These are phyloP conservation scores for Acanthurus leucopareius DNA, from an alignment of 2,797 vertebrate genomes.

Conservation along the genomic window DNA sequence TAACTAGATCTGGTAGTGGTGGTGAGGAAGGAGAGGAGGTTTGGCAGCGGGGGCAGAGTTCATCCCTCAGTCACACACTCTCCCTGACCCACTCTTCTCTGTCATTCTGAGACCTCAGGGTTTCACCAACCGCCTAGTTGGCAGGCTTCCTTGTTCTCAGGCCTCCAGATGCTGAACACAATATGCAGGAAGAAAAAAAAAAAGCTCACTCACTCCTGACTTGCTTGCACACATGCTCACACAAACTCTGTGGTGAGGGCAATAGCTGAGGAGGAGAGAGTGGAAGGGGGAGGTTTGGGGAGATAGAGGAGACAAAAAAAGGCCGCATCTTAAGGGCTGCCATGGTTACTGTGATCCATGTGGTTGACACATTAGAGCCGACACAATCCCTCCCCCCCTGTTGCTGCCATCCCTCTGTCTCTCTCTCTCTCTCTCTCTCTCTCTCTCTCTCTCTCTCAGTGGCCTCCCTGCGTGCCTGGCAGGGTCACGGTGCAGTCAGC, in stretches of 20 bases:
- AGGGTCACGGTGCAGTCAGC: conserved; percentile 81
- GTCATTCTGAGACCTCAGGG: conserved; percentile 52
- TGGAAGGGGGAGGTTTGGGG: conserved; percentile 12
- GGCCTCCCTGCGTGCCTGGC: conserved; percentile 74
- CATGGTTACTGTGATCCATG: conserved; percentile 84
- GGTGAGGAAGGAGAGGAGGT: conserved; percentile 1
- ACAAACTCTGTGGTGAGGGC: conserved; percentile 63
- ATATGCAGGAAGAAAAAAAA: conserved; percentile 22
- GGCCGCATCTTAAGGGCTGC: conserved; percentile 74
- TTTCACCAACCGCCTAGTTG: conserved; percentile 57
- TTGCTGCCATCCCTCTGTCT: conserved; percentile 40
- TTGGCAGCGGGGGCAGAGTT: conserved; percentile 52
- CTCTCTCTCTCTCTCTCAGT: conserved; percentile 40
- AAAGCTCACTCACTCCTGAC: conserved; percentile 35
- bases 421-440: conserved; percentile 31
- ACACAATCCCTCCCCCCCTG: conserved; percentile 53
- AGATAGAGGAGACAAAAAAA: conserved; percentile 23
- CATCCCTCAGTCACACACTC: conserved; percentile 78
- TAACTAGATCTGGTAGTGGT: conserved; percentile 65
- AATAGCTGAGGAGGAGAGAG: conserved; percentile 40
- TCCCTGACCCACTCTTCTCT: conserved; percentile 66
- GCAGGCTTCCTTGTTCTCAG: conserved; percentile 66
- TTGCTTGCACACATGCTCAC: conserved; percentile 42
- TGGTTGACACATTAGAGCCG: conserved; percentile 75
- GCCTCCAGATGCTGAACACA: conserved; percentile 65